Base-by-base conservation (phyloP, 92 coral and sea anemone species). In the Porites evermanni region DNA sequence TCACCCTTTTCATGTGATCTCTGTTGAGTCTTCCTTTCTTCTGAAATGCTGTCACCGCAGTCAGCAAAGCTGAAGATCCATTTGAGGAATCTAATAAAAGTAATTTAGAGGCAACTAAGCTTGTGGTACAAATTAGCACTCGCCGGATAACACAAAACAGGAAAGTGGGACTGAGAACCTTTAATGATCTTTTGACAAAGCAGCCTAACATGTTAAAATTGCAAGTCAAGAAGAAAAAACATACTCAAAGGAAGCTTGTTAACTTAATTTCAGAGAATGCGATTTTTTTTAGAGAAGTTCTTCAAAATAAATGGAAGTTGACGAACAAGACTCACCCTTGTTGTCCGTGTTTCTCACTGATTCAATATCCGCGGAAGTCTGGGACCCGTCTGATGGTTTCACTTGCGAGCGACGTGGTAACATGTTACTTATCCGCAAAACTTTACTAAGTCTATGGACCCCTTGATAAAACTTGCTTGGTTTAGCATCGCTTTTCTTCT, bases 381-480 rank as follows among this genome's bases (percentile, higher is more conserved):
- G 86, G 38, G 78, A 18, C 59, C 23, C 78, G 20, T 4, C 64
- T 26, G 90, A 81, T 17, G 95, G 95, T 2, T 89, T 78, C 18
- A 92, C 95, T 61, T 89, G 92, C n/a, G 89, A 68, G 66, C 84
- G 84, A 9, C 87, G 88, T 8, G 89, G 69, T n/a, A 92, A 83
- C 67, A 85, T 12, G 54, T 74, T 76, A 29, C 90, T 60, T 12
- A 92, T 70, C 54, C 89, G 89, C 83, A 92, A 74, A 11, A 83
- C 89, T 53, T 64, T 84, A 71, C 88, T 84, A 64, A 92, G 79
- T 68, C 87, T 78, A 69, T 89, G 70, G 29, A 92, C 98, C 0
- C 91, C 89, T 58, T 78, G 94, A 61, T 85, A 63, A 67, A 96
- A 92, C 84, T 85, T 93, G 81, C 94, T 88, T 23, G 94, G 93